A percentile compares a stretch with the other conserved stretches of the same genome.
Evolutionary conservation across 2,797 vertebrate species (phyloP).

Genomic region (Gouania willdenowi): DNA sequence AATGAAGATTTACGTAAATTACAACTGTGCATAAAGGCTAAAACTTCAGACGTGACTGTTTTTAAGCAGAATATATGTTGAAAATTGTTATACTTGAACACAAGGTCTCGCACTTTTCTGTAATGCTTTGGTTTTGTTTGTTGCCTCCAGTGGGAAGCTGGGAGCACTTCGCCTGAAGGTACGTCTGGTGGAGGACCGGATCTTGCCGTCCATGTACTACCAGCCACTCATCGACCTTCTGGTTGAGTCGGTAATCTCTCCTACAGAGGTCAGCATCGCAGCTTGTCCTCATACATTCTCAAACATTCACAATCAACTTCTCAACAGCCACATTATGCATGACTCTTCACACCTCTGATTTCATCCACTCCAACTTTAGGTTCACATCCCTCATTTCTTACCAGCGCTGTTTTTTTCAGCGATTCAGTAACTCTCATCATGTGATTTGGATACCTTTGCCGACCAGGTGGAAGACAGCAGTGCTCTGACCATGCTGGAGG

Average conservation of each 20-base stretch:
- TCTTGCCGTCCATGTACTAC: slow-evolving; percentile 81
- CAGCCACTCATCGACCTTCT: slow-evolving; percentile 86
- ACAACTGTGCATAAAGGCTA: no score
- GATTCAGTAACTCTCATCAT: background rate
- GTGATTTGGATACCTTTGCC: slow-evolving; percentile 3
- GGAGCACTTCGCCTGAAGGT: slow-evolving; percentile 87
- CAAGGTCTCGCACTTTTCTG: background rate
- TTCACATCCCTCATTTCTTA: background rate
- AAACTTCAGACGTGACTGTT: no score
- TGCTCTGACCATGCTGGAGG: slow-evolving; percentile 84
- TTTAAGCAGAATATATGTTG: no score
- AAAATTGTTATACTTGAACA: no score
- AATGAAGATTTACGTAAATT: no score
- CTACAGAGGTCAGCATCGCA: slow-evolving; percentile 71
- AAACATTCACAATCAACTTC: no score
- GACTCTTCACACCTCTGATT: background rate
- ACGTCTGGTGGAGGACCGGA: slow-evolving; percentile 80
- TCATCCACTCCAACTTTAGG: background rate
- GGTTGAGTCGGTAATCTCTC: slow-evolving; percentile 79
- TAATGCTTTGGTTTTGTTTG: background rate
- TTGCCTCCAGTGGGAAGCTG: slow-evolving; percentile 76
- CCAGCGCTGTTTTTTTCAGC: background rate
- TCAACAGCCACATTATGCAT: slow-evolving; percentile 6
- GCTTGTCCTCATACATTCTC: no score
- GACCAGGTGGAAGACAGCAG: slow-evolving; percentile 76